These are phyloP conservation scores for Calephelis virginiensis DNA, from an alignment of 1,140 invertebrate genomes.

Conservation along the genomic window DNA sequence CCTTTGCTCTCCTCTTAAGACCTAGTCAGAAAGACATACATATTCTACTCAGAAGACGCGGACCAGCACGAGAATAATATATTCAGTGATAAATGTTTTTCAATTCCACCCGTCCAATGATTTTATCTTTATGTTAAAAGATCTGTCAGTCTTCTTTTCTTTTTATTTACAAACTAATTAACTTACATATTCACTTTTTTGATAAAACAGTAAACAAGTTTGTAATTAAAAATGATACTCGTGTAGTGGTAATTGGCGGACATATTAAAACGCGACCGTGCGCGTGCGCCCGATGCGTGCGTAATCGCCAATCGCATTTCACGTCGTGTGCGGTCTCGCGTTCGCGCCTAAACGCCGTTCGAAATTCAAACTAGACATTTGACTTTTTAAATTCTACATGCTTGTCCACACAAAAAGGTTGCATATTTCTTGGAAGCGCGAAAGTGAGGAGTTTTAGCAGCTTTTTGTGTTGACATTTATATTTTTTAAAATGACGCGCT, in stretches of 20 bases:
- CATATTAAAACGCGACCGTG: conserved; percentile 21
- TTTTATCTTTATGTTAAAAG: too few species aligned
- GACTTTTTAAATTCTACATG: conserved; percentile 38
- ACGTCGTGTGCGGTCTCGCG: conserved; percentile 42
- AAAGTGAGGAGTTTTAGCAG: conserved; percentile 17
- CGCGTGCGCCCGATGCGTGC: conserved; percentile 27
- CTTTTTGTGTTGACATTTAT: conserved; percentile 15
- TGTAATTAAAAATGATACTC: conserved; percentile 18
- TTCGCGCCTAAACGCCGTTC: conserved; percentile 43
- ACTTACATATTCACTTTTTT: background rate
- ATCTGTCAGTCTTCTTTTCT: too few species aligned
- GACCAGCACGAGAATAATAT: too few species aligned
- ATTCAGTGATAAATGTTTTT: too few species aligned
- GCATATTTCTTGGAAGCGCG: conserved; percentile 18
- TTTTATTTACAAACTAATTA: background rate
- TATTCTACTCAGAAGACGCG: too few species aligned
- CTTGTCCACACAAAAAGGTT: conserved; percentile 22
- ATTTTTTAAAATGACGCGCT: background rate
- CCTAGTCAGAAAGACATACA: too few species aligned
- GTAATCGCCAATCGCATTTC: conserved; percentile 33
- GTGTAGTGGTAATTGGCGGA: conserved; percentile 13
- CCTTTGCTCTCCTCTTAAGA: too few species aligned
- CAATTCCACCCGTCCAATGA: too few species aligned
- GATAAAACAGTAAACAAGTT: background rate
- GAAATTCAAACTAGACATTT: conserved; percentile 38